Base-by-base conservation (phyloP, 1,140 invertebrate genomes). In the Hycleus cichorii region DNA sequence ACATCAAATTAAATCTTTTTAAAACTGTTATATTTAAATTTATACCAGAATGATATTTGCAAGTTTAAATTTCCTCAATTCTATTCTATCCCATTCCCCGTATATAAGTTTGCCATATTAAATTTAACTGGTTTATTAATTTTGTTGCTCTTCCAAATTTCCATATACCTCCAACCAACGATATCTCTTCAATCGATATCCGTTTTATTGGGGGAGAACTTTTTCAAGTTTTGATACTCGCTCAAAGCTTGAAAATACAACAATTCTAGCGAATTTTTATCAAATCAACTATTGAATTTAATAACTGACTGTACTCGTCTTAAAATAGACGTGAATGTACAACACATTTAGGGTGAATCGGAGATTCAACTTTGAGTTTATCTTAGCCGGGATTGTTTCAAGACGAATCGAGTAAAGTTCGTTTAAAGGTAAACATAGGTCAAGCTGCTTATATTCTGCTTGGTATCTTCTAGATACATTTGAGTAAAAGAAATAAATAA, bases 171-270 rank as follows among this genome's bases (percentile, higher is more conserved):
- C 32, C 7, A 7, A 5, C 7, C 32, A 32, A 32, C 32, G 4
- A 32, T 32, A 32, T 24, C 40, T 1, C 18, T 27, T 6, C 6
- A 55, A 61, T 64, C 62, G 59, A 64, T 64, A 58, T 39, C 62
- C 10, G 56, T 61, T 61, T 64, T 61, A 64, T 60, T 56, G 62
- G 26, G 9, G 50, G 48, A 39, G 60, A 64, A 64, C 53, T 64
- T 64, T 54, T 55, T 55, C 50, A 61, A 64, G 59, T 64, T 61
- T 62, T 46, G 50, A 63, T 63, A 61, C 57, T 51, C 56, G 63
- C 51, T 49, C 39, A 43, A 57, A 49, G 56, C 58, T 46, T 59
- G 51, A 59, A 55, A 59, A 18, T 18, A 18, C 1, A 18, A 18
- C 1, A 18, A 18, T 18, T 18, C 18, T 39, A 39, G 10, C 39